Evolutionary conservation across 2,113 vertebrate species (phyloP), one percentile per base, ranked within the genome.

Genomic region (Gila orcuttii): DNA sequence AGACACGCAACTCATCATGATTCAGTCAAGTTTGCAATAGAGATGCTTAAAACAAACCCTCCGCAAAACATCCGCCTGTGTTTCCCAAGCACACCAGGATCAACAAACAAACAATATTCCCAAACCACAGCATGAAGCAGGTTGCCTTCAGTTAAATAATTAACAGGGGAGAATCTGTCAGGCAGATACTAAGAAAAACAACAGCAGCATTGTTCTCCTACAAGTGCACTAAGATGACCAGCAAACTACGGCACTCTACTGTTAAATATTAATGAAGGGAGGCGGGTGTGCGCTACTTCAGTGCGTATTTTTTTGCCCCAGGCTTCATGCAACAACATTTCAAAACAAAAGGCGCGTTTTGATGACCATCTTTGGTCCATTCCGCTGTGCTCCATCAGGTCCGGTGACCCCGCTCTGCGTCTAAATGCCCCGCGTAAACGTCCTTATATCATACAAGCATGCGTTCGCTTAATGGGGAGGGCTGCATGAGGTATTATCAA

Each of bases 231-330:
- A 21, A 59, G 71, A 42, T 19, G 87, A 64, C 69, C 87, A 55
- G 57, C 31, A 42, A 83, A 80, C 86, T 42, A 62, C 52, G 19
- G 80, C 82, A 80, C 83, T n/a, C 13, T 13, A 39, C 64, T 64
- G 68, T 64, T 89, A 64, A 85, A 85, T 86, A 83, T 83, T 78
- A 76, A 87, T 84, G 28, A 42, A 39, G 17, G 77, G 33, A 31
- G 78, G 28, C 5, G 84, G 33, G 31, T 8, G 25, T 36, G 77
- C 52, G 19, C 64, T 42, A 47, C 82, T 81, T 71, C 68, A 75
- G 68, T 60, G 59, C 87, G 39, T 66, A 21, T 36, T 83, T 86
- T 74, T 77, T 55, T 9, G 21, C 31, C 50, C 2, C 7, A n/a
- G 59, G 82, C 69, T 75, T 73, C 55, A 66, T 31, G 69, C 39